Evolutionary conservation across 92 coral and sea anemone species (phyloP).

Genomic region (Palythoa grandis): DNA sequence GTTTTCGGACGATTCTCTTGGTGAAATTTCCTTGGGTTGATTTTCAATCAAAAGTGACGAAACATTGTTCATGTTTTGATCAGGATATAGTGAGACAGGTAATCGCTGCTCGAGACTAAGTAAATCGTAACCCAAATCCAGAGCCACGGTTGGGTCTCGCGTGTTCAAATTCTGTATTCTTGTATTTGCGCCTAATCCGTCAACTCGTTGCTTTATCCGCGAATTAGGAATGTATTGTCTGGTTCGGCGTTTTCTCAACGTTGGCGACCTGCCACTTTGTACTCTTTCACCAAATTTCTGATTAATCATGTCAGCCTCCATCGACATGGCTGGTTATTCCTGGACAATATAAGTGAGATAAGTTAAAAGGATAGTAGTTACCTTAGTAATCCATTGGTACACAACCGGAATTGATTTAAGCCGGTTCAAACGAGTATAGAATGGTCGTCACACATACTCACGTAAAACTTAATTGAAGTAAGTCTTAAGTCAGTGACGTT

Average conservation of each 20-base stretch:
- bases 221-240: conserved; percentile 82
- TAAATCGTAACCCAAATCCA: conserved; percentile 37
- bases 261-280: conserved; percentile 77
- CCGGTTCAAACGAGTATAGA: neutral
- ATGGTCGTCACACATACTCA: neutral
- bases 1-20: conserved; percentile 48
- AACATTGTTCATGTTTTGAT: conserved; percentile 71
- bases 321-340: conserved; percentile 49
- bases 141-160: conserved; percentile 31
- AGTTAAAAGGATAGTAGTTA: neutral
- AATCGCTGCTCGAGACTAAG: conserved; percentile 41
- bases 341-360: neutral
- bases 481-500: neutral
- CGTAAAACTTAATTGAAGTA: neutral
- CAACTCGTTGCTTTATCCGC: conserved; percentile 42
- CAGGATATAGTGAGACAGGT: conserved; percentile 32
- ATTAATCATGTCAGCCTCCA: conserved; percentile 53
- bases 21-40: conserved; percentile 48
- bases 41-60: conserved; percentile 21
- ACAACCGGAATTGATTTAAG: neutral
- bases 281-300: conserved; percentile 67
- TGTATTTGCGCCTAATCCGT: conserved; percentile 20
- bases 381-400: neutral
- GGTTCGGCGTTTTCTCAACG: conserved; percentile 75
- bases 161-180: neutral